A percentile compares a stretch with the other conserved stretches of the same genome.
phyloP scores from a whole-genome alignment of 2,888 invertebrate species.

The Aphodius sticticus region DNA sequence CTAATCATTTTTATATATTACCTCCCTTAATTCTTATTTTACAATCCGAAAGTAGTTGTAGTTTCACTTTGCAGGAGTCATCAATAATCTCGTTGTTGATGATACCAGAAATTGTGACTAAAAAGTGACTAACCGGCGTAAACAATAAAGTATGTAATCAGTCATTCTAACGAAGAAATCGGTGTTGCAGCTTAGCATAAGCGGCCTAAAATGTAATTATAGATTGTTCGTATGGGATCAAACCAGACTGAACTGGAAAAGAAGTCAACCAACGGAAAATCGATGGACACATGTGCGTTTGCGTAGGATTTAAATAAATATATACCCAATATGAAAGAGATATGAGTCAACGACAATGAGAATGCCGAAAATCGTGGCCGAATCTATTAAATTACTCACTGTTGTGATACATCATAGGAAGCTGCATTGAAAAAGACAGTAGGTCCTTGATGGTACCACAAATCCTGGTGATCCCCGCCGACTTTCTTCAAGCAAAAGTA shows the following conservation, averaged over 20 bases:
- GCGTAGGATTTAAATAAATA: background rate
- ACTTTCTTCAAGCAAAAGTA: conserved; percentile 55
- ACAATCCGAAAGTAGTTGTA: too few relatives aligned
- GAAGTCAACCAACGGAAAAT: background rate
- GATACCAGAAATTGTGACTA: too few relatives aligned
- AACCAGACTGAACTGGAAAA: conserved; percentile 4
- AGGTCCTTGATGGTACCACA: conserved; percentile 65
- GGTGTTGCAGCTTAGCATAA: background rate
- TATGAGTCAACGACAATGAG: background rate
- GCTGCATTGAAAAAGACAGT: conserved; percentile 57
- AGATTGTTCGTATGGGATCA: background rate
- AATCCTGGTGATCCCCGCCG: background rate
- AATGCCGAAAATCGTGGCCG: too few relatives aligned
- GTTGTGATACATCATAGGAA: background rate
- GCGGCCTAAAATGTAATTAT: background rate
- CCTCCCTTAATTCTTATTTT: too few relatives aligned
- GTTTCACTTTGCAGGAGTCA: too few relatives aligned
- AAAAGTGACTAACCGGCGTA: background rate
- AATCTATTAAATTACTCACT: conserved; percentile 27
- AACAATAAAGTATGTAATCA: background rate
- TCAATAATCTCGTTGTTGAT: too few relatives aligned
- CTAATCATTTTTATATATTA: too few relatives aligned
- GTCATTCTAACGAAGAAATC: background rate
- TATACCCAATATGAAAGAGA: background rate
- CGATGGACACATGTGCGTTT: background rate